Base-by-base conservation (phyloP, 2,113 vertebrate species). In the Halichoeres trimaculatus region DNA sequence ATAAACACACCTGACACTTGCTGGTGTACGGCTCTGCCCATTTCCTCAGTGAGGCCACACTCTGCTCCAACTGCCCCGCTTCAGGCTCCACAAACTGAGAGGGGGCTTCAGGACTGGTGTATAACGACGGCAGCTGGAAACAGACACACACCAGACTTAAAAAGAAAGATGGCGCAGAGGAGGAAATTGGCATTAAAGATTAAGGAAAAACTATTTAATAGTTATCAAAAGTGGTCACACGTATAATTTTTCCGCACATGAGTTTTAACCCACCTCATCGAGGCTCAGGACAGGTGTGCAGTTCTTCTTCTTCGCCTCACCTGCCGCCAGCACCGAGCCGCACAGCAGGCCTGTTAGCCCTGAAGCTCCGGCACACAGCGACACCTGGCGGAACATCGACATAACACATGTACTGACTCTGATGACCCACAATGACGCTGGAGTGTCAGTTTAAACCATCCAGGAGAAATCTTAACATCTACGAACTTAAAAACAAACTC, bases 101-200 rank as follows among this genome's bases (percentile, higher is more conserved):
- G 60, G 91, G 91, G 13, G 65, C 74, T 11, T 89, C 85, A 26
- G 97, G 96, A 58, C 78, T 87, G 43, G 91, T 95, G 91, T 98
- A 99, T 23, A 98, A 90, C 48, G 97, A 98, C 0, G 90, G 92
- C 82, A 99, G 92, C 97, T 98, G 90, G 57, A 83, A 75, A 2
- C 96, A 97, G 81, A 73, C 8, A 9, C 7, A 45, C 0, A 35
- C 17, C 1, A 36, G 34, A 6, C 1, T 7, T 30, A 30, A 30
- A 30, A 30, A 30, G 30, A 6, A 30, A 3, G 30, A 30, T 30
- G 6, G 30, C 3, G 30, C 30, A 30, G 30, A 30, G 30, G 30
- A 30, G 30, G 30, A 30, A 30, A 30, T 30, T 30, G 3, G 6
- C 6, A 30, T 4, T 4, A 30, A 30, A 30, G 6, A 30, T 30